Evolutionary conservation across 2,888 invertebrate genomes (phyloP), one percentile per base, ranked within the genome.

Genomic region (Diabrotica balteata): DNA sequence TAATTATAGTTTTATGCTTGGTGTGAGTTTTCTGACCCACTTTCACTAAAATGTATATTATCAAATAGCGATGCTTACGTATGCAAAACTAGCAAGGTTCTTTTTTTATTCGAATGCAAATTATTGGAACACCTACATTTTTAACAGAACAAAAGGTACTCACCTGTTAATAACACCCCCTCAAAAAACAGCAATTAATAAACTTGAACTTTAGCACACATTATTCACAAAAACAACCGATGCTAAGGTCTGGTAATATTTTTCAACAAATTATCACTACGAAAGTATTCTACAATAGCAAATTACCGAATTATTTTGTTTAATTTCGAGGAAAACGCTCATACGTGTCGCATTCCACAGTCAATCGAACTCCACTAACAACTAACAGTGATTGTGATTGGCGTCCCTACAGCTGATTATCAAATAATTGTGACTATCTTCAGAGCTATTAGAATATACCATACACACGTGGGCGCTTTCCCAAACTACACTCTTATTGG

Each of bases 371-470:
- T 75, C 71, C 68, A 69, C 72, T 70, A 70, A 74, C 77, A 75
- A 69, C 72, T 70, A 70, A 74, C 77, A 75, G 72, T 73, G 76
- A 71, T 72, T 75, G 72, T 73, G 76, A 71, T 72, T 75, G 73
- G 76, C 78, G 75, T 72, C 71, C 68, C 75, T 70, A 73, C 78
- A 77, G 77, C 76, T 77, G 77, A 76, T 75, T 74, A 72, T 71
- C 58, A 68, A 67, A 67, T 62, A 71, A 59, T 65, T 68, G 72
- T 61, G 32, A 67, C 78, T 78, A 78, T 72, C 32, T 67, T 77
- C 76, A 73, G 65, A 44, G 9, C 11, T 47, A 59, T 69, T 67
- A 47, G 53, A 54, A 44, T 57, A 44, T 17, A 9, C 54, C 52
- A 69, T 66, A 70, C 64, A 66, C 75, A 75, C 74, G 77, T 76